These are phyloP conservation scores for Nomada flava DNA, from an alignment of 2,888 invertebrate genomes.

Conservation along the genomic window DNA sequence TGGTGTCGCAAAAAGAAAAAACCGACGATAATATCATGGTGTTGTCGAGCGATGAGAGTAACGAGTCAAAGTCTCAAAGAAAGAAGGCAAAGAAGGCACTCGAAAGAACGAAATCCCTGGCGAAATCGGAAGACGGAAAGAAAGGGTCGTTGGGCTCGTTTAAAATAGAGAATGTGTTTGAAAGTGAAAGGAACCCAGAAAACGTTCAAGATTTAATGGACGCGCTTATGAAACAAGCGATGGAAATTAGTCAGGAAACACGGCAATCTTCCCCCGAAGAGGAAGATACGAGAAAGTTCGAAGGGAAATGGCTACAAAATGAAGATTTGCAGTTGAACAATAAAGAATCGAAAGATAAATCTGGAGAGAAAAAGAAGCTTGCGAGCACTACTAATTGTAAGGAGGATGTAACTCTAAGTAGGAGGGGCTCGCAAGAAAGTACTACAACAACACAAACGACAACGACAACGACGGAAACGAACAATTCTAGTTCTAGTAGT, in stretches of 20 bases:
- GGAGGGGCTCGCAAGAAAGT: conserved; percentile 83
- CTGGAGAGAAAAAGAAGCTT: conserved; percentile 60
- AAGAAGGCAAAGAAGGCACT: conserved; percentile 44
- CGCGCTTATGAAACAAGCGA: conserved; percentile 84
- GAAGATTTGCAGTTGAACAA: conserved; percentile 67
- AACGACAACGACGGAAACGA: conserved; percentile 83
- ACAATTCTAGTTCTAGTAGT: conserved; percentile 83
- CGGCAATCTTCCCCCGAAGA: conserved; percentile 71
- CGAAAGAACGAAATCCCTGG: conserved; percentile 40
- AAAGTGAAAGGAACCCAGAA: conserved; percentile 59
- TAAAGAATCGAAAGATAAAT: conserved; percentile 44
- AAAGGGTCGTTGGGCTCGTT: conserved; percentile 23
- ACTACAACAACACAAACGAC: conserved; percentile 83
- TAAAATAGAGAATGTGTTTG: conserved; percentile 31
- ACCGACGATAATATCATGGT: conserved; percentile 75
- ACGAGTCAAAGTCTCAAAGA: conserved; percentile 69
- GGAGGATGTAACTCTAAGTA: conserved; percentile 76
- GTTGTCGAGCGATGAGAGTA: conserved; percentile 79
- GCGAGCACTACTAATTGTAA: conserved; percentile 69
- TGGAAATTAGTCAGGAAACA: conserved; percentile 79
- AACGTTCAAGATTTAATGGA: conserved; percentile 84
- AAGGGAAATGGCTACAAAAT: conserved; percentile 78
- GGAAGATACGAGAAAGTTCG: conserved; percentile 77
- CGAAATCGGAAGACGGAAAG: conserved; percentile 52
- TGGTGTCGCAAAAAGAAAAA: conserved; percentile 68